Evolutionary conservation across 2,888 invertebrate genomes (phyloP).

Genomic region (Tachina fera): DNA sequence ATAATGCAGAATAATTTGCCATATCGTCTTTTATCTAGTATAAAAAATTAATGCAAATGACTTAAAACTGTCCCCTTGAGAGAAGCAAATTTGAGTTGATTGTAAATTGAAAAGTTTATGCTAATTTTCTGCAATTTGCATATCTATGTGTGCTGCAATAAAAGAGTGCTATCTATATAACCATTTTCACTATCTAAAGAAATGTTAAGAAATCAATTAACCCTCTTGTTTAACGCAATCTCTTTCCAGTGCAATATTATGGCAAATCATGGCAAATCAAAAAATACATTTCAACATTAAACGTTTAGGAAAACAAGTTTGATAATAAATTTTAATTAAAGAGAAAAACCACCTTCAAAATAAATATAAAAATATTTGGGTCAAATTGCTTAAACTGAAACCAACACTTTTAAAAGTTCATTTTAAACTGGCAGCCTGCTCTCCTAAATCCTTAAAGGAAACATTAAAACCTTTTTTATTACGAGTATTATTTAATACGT

Average conservation of each 20-base stretch:
- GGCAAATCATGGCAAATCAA: not conserved
- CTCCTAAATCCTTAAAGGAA: conserved; percentile 61
- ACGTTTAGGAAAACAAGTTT: not conserved
- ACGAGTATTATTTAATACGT: conserved; percentile 35
- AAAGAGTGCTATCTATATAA: too few relatives aligned
- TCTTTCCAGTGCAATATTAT: not conserved
- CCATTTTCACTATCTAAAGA: not conserved
- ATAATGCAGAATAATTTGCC: too few relatives aligned
- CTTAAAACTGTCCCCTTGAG: too few relatives aligned
- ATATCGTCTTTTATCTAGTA: too few relatives aligned
- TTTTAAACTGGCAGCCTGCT: conserved; percentile 15
- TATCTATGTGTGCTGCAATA: too few relatives aligned
- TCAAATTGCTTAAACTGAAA: conserved; percentile 30
- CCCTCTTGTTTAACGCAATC: too few relatives aligned
- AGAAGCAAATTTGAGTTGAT: too few relatives aligned
- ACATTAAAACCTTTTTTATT: conserved; percentile 52
- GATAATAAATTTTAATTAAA: conserved; percentile 9
- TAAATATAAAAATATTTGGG: conserved; percentile 22
- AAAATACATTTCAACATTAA: not conserved
- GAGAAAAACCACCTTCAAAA: too few relatives aligned
- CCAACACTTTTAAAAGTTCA: conserved; percentile 34
- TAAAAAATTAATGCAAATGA: too few relatives aligned
- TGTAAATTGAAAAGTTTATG: too few relatives aligned
- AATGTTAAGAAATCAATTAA: not conserved
- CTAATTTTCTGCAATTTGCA: too few relatives aligned